These are phyloP conservation scores for Pteronotus mesoamericanus DNA, from an alignment of 2,797 vertebrate species.

Conservation along the genomic window DNA sequence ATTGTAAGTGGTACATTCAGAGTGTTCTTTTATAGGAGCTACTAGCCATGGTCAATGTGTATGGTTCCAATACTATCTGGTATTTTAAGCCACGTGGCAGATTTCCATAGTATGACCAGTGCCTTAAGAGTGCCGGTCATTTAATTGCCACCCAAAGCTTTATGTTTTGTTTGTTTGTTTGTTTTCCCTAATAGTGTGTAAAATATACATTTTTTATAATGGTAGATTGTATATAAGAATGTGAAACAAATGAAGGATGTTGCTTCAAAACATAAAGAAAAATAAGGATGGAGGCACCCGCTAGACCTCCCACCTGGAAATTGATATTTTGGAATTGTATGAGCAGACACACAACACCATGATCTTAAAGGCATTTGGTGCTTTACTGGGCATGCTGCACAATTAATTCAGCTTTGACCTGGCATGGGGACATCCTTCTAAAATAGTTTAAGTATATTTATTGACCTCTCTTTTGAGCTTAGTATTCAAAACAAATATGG, in stretches of 20 bases:
- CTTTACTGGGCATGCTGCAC: neutral
- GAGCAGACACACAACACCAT: neutral
- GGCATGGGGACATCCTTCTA: neutral
- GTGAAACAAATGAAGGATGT: neutral
- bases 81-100: neutral
- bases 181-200: neutral
- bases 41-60: neutral
- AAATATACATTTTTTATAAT: neutral
- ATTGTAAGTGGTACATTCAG: neutral
- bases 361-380: neutral
- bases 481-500: neutral
- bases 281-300: neutral
- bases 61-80: neutral
- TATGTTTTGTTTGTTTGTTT: neutral
- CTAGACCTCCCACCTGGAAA: accelerated
- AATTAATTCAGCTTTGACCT: neutral
- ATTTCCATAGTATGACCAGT: neutral
- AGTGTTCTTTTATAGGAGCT: neutral
- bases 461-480: neutral
- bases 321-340: neutral
- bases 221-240: neutral
- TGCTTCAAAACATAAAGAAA: neutral
- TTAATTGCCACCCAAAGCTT: neutral
- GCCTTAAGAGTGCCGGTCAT: neutral
- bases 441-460: neutral